Conservation (phyloP, 2,797 vertebrate genomes). For the Enteromius afrohamiltoni region DNA sequence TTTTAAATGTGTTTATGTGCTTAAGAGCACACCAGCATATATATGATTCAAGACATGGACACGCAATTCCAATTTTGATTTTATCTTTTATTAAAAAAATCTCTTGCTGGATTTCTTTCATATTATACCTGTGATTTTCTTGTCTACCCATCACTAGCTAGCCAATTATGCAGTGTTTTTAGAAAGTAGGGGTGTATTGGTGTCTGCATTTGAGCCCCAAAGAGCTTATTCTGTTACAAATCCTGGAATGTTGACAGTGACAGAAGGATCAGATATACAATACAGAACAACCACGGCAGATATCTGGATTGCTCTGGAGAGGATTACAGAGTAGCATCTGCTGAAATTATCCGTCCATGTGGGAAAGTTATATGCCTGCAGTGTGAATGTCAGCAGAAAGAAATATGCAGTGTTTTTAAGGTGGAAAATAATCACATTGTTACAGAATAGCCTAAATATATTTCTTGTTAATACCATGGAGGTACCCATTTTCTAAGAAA, state of each 20-base stretch:
- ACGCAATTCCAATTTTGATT: neutral
- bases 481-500: neutral
- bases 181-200: neutral
- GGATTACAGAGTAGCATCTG: constrained; percentile 47
- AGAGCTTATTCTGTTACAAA: constrained; percentile 26
- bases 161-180: neutral
- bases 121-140: neutral
- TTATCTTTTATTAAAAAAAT: neutral
- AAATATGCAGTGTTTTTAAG: constrained; percentile 11
- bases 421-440: neutral
- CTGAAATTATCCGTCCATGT: constrained; percentile 26
- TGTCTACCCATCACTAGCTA: neutral
- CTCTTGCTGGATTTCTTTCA: neutral
- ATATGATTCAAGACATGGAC: neutral
- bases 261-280: constrained; percentile 32
- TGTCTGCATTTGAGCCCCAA: neutral
- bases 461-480: neutral
- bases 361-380: neutral
- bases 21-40: neutral
- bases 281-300: constrained; percentile 38
- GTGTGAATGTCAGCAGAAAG: constrained; percentile 41
- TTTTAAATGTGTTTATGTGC: neutral
- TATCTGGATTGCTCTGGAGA: constrained; percentile 47
- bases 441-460: constrained; percentile 6
- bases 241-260: constrained; percentile 30